A percentile compares a stretch with the other conserved stretches of the same genome.
phyloP scores from a whole-genome alignment of 2,113 vertebrate species.

The Tinamus guttatus region DNA sequence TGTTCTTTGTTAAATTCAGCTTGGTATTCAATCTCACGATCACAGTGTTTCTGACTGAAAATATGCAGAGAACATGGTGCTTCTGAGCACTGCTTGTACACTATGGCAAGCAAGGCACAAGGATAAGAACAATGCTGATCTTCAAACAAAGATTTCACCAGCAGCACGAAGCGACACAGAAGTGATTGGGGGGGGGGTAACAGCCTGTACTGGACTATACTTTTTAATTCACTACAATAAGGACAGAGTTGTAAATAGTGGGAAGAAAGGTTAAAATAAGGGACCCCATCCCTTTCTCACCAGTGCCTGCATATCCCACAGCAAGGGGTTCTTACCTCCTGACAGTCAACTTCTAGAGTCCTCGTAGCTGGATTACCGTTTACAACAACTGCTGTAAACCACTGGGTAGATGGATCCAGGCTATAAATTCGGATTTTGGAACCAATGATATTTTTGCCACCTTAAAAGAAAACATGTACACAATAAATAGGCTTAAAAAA shows the following conservation, averaged over 20 bases:
- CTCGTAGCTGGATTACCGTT: conserved; percentile 78
- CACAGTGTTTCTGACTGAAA: background rate
- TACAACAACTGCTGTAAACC: conserved; percentile 82
- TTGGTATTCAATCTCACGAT: accelerated
- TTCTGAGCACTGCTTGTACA: background rate
- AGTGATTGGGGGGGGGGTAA: background rate
- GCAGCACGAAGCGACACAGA: background rate
- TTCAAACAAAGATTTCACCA: background rate
- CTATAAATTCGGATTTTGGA: conserved; percentile 84
- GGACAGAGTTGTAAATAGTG: background rate
- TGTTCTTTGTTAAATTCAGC: too few species aligned
- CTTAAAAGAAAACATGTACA: conserved; percentile 31
- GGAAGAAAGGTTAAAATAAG: background rate
- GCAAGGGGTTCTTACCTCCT: conserved; percentile 75
- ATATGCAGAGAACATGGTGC: background rate
- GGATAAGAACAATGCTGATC: background rate
- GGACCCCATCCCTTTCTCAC: background rate
- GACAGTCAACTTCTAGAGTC: conserved; percentile 81
- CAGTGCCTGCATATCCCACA: background rate
- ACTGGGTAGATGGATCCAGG: conserved; percentile 82
- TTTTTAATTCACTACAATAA: background rate
- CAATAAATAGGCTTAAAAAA: background rate
- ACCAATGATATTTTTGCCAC: conserved; percentile 82
- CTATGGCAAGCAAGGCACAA: background rate
- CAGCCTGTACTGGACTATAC: background rate